Evolutionary conservation across 2,797 vertebrate genomes (phyloP).

Genomic region (Acanthornis magna): DNA sequence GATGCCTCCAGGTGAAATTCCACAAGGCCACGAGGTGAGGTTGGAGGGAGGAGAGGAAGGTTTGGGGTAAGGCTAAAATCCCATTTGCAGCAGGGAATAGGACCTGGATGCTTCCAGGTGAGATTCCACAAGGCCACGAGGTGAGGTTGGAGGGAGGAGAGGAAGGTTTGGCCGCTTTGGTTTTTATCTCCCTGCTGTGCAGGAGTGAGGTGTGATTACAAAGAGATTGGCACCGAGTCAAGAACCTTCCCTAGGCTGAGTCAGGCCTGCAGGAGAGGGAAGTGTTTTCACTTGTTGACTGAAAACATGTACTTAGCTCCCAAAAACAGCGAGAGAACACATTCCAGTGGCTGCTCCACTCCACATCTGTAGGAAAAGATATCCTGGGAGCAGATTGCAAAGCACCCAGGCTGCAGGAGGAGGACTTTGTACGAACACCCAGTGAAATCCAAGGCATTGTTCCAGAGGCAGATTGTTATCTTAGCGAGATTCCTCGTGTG

Average conservation of each 20-base stretch:
- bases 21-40: not conserved
- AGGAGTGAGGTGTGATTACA: not conserved
- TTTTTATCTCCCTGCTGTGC: not conserved
- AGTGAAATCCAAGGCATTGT: not conserved
- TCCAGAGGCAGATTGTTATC: not conserved
- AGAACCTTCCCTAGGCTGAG: not conserved
- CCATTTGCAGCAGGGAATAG: rapidly evolving
- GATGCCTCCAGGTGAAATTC: not conserved
- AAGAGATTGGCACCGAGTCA: not conserved
- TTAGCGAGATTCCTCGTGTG: not conserved
- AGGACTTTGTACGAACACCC: not conserved
- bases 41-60: not conserved
- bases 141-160: not conserved
- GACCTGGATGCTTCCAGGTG: not conserved
- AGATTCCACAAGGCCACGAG: not conserved
- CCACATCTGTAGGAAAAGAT: not conserved
- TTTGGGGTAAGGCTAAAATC: not conserved
- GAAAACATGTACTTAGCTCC: not conserved
- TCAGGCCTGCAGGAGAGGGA: not conserved
- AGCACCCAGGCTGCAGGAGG: not conserved
- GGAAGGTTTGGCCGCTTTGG: rapidly evolving
- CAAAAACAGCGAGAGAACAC: not conserved
- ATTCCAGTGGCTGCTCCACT: not conserved
- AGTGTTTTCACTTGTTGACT: not conserved
- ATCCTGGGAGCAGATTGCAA: not conserved